phyloP scores from a whole-genome alignment of 2,797 vertebrate genomes.

The Microtus obscurus region DNA sequence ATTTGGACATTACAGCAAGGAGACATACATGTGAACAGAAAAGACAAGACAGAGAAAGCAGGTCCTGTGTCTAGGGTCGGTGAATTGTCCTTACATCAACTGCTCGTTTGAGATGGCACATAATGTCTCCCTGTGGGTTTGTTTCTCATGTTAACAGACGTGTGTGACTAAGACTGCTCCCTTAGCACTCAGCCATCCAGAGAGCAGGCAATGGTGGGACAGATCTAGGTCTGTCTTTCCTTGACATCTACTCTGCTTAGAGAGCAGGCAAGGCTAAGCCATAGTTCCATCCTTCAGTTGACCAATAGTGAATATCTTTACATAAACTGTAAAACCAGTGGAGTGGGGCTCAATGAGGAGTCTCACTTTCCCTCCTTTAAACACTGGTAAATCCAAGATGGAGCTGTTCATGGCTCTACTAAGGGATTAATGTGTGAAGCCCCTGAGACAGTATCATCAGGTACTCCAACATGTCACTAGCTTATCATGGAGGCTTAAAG shows the following conservation, averaged over 20 bases:
- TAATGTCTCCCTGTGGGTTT: not conserved
- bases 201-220: not conserved
- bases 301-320: not conserved
- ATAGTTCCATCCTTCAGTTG: not conserved
- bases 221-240: not conserved
- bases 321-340: not conserved
- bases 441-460: not conserved
- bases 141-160: not conserved
- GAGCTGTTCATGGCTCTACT: not conserved
- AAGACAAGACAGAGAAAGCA: not conserved
- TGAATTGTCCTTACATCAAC: not conserved
- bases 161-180: too few species aligned
- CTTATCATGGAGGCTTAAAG: not conserved
- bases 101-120: not conserved
- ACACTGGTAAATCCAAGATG: not conserved
- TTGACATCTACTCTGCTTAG: not conserved
- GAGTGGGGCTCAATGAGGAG: not conserved
- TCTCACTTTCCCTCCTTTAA: not conserved
- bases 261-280: not conserved
- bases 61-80: not conserved
- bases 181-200: not conserved
- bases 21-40: not conserved
- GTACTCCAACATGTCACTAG: not conserved
- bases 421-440: not conserved
- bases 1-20: not conserved